Evolutionary conservation across 2,113 vertebrate species (phyloP), one percentile per base, ranked within the genome.

Genomic region (Crotalus helleri): DNA sequence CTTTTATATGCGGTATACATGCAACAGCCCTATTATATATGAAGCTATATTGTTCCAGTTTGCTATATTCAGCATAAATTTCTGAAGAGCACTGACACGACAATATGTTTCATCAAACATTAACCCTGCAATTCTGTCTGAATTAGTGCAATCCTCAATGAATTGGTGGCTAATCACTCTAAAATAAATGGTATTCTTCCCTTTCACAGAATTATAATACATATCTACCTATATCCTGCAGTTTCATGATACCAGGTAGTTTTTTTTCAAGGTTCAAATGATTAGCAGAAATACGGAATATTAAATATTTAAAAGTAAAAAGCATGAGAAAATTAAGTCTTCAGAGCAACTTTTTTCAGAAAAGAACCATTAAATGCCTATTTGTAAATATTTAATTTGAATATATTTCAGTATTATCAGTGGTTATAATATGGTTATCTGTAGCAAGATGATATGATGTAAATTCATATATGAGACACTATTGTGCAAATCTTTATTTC

Each of bases 91-190:
- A 55, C 23, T 89, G 57, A 10, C 64, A 69, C 6, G 91, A 81
- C 26, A 54, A 53, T 90, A 87, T 69, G 4, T 0, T 0, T 81
- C 7, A n/a, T 69, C 49, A 86, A 94, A 94, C 64, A 55, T 58
- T 90, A 93, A 49, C 51, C 86, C 53, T 1, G 13, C 51, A 86
- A 92, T 33, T 55, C 94, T 91, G 58, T 49, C 93, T 91, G 55
- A 94, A 17, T 85, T 1, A 0, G n/a, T 3, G 0, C 33, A 58
- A 93, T n/a, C 54, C 94, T 92, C 59, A 44, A 92, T 91, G 64
- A 94, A 15, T 85, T 0, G 0, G n/a, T 3, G 0, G 19, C 64
- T 44, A 44, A 81, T 81, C 17, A 44, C 3, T 21, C 74, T 81
- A 81, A 81, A 81, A 81, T 39, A 81, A 81, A 81, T 81, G 92